Conservation (phyloP, 2,888 invertebrate species). For the Meandrusa payeni region DNA sequence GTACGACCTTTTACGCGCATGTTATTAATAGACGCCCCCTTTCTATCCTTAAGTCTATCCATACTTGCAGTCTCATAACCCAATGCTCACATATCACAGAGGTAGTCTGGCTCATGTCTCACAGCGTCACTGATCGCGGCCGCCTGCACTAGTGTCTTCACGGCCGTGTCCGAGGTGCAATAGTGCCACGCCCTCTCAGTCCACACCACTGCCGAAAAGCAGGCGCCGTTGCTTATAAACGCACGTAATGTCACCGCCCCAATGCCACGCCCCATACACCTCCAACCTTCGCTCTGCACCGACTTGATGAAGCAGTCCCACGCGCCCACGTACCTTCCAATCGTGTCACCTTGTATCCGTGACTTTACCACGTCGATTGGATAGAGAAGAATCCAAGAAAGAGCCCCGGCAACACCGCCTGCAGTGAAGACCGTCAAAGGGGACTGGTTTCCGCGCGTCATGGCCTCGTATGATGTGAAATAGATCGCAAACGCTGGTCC, state of each 20-base stretch:
- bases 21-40: no score
- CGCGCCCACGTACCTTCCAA: conserved; percentile 83
- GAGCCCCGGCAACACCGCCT: conserved; percentile 92
- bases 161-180: conserved; percentile 42
- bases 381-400: conserved; percentile 93
- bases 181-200: conserved; percentile 81
- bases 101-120: conserved; percentile 53
- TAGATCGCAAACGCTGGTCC: conserved; percentile 92
- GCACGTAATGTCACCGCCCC: conserved; percentile 91
- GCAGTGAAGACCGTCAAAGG: conserved; percentile 86
- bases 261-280: conserved; percentile 87
- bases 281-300: conserved; percentile 84
- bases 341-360: conserved; percentile 88
- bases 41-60: no score
- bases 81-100: conserved; percentile 46
- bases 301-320: conserved; percentile 88
- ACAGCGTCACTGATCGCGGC: conserved; percentile 52
- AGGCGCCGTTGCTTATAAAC: conserved; percentile 96
- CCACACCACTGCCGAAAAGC: conserved; percentile 93
- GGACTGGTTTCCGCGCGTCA: conserved; percentile 83
- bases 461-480: conserved; percentile 90
- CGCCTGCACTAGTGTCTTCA: conserved; percentile 43
- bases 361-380: conserved; percentile 96
- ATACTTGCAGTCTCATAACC: no score
- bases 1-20: no score